phyloP scores from a whole-genome alignment of 2,113 vertebrate genomes.

The Trematocara unimaculatum region DNA sequence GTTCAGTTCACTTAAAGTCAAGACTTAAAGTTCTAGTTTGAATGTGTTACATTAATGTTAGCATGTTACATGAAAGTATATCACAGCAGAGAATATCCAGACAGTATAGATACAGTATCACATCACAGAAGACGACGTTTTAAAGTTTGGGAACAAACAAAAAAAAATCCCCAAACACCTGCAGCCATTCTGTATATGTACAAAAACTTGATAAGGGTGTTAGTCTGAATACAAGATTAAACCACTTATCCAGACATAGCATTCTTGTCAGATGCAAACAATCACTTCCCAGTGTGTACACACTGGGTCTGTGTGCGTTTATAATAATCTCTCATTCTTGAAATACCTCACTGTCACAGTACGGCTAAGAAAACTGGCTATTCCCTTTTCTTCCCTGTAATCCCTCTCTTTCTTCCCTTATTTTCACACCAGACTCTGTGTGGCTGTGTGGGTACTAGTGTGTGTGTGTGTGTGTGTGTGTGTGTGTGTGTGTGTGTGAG shows the following conservation, averaged over 20 bases:
- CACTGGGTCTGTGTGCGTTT: slow-evolving; percentile 18
- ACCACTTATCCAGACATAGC: slow-evolving; percentile 38
- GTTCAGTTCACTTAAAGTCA: neutral
- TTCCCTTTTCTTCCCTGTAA: slow-evolving; percentile 60
- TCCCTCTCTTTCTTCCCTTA: slow-evolving; percentile 49
- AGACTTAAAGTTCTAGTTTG: neutral
- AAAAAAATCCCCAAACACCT: neutral
- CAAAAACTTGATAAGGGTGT: neutral
- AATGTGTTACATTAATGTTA: neutral
- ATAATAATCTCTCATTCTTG: slow-evolving; percentile 61
- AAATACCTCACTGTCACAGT: slow-evolving; percentile 62
- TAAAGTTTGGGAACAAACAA: neutral
- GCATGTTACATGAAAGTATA: neutral
- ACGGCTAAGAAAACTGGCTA: slow-evolving; percentile 42
- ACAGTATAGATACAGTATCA: neutral
- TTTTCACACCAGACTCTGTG: slow-evolving; percentile 44
- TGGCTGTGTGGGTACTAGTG: neutral
- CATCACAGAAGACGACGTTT: rapidly evolving
- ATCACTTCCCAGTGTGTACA: slow-evolving; percentile 23
- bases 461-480: neutral
- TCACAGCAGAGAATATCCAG: neutral
- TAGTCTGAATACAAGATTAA: slow-evolving; percentile 17
- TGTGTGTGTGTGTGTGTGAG: neutral
- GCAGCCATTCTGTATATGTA: neutral
- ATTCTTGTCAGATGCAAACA: slow-evolving; percentile 27